Percentiles rank a stretch among this genome's conserved stretches.
Evolutionary conservation across 2,888 invertebrate species (phyloP).

Genomic region (Eristalis pertinax): DNA sequence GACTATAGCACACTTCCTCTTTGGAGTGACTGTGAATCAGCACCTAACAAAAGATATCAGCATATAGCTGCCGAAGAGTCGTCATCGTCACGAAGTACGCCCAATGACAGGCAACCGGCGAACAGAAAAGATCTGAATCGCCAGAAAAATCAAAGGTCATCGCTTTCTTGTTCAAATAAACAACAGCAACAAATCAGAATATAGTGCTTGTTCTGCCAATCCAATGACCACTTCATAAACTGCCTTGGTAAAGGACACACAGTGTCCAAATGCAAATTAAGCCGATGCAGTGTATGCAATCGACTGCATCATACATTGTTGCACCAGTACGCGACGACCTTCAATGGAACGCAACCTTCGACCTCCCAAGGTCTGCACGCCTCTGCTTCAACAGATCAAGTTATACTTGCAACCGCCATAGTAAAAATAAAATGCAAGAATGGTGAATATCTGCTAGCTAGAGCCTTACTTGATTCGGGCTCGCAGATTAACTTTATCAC

Average conservation of each 20-base stretch:
- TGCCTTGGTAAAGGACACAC: conserved; percentile 55
- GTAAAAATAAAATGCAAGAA: too few species aligned
- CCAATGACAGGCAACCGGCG: too few species aligned
- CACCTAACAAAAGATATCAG: conserved; percentile 28
- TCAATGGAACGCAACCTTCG: too few species aligned
- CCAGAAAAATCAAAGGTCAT: not conserved
- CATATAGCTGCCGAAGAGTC: not conserved
- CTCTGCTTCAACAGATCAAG: too few species aligned
- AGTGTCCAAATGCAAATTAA: conserved; percentile 28
- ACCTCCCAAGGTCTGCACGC: too few species aligned
- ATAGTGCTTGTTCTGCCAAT: conserved; percentile 2
- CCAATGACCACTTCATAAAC: conserved; percentile 19
- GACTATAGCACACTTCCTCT: conserved; percentile 48
- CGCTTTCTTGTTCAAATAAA: not conserved
- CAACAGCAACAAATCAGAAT: conserved; percentile 2
- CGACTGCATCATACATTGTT: too few species aligned
- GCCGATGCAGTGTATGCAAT: too few species aligned
- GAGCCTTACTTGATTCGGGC: not conserved
- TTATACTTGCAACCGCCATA: too few species aligned
- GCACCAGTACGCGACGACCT: too few species aligned
- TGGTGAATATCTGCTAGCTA: not conserved
- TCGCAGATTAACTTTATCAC: conserved; percentile 20
- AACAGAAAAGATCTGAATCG: not conserved
- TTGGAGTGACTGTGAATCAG: conserved; percentile 54
- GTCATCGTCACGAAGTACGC: not conserved